Conservation (phyloP, 2,888 invertebrate species). For the Volucella bombylans region DNA sequence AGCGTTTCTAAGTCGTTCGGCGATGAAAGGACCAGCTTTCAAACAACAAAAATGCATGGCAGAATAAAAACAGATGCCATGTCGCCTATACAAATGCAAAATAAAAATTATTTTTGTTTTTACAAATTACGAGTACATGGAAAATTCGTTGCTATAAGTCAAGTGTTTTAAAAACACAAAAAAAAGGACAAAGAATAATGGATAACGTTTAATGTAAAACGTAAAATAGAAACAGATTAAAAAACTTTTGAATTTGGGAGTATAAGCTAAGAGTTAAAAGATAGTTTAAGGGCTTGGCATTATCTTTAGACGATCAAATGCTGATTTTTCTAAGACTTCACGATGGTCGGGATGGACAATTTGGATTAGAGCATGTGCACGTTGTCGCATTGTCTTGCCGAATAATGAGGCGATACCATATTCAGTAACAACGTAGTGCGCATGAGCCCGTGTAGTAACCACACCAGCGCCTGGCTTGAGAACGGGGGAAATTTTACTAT, state of each 20-base stretch:
- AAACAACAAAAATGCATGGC: constrained; percentile 38
- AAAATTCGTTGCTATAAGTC: not conserved
- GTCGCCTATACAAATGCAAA: constrained; percentile 65
- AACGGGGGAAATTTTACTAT: constrained; percentile 91
- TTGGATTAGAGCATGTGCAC: constrained; percentile 94
- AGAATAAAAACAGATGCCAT: constrained; percentile 9
- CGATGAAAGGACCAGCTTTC: not conserved
- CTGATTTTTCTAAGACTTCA: constrained; percentile 91
- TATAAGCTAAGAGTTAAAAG: not conserved
- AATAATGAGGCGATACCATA: constrained; percentile 94
- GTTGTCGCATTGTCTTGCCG: constrained; percentile 93
- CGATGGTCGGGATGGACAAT: constrained; percentile 95
- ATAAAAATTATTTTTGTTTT: constrained; percentile 36
- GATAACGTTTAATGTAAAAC: not conserved
- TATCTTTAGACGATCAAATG: constrained; percentile 91
- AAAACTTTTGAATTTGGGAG: constrained; percentile 63
- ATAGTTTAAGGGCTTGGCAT: constrained; percentile 85
- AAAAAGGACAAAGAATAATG: not conserved
- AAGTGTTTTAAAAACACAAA: constrained; percentile 32
- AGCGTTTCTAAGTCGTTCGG: not conserved
- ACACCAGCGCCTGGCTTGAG: constrained; percentile 95
- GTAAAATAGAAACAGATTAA: constrained; percentile 52
- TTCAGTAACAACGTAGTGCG: constrained; percentile 96
- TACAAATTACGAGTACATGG: constrained; percentile 28
- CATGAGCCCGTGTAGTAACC: constrained; percentile 94